These are phyloP conservation scores for Sisor rabdophorus DNA, from an alignment of 2,113 vertebrate genomes.

Conservation along the genomic window DNA sequence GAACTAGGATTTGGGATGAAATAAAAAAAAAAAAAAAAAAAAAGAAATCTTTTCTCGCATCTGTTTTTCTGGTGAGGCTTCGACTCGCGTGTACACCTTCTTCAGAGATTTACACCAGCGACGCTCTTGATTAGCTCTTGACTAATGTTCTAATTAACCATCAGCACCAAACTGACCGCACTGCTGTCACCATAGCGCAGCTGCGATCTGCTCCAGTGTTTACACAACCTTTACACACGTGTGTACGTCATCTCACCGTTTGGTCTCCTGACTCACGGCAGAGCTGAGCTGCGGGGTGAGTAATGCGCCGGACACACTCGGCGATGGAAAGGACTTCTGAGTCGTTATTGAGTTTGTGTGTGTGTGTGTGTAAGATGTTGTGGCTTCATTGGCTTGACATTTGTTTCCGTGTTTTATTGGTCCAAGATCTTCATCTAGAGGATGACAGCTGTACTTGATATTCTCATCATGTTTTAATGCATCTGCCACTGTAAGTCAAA, in stretches of 20 bases:
- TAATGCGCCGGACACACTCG: not conserved
- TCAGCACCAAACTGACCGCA: not conserved
- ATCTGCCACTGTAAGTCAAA: not conserved
- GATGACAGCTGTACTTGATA: not conserved
- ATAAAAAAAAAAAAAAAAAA: not conserved
- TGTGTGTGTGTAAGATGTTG: not conserved
- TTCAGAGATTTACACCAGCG: slow-evolving; percentile 46
- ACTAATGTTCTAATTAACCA: slow-evolving; percentile 33
- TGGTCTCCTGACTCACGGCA: slow-evolving; percentile 33
- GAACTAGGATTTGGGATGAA: slow-evolving; percentile 26
- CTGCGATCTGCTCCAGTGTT: slow-evolving; percentile 9
- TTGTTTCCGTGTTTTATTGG: too few species aligned
- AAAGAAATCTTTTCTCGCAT: too few species aligned
- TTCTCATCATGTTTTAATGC: not conserved
- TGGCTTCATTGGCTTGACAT: not conserved
- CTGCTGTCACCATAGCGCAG: slow-evolving; percentile 10
- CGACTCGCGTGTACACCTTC: not conserved
- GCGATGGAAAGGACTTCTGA: slow-evolving; percentile 16
- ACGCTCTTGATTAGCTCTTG: slow-evolving; percentile 18
- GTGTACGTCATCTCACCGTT: slow-evolving; percentile 1
- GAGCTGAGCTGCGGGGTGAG: slow-evolving; percentile 24
- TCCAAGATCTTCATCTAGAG: not conserved
- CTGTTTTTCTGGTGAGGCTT: not conserved
- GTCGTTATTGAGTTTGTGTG: slow-evolving; percentile 23
- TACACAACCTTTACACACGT: not conserved